Percentiles rank a stretch among this genome's conserved stretches.
These are phyloP conservation scores for Theocolax elegans DNA, from an alignment of 1,140 invertebrate genomes.

Conservation along the genomic window DNA sequence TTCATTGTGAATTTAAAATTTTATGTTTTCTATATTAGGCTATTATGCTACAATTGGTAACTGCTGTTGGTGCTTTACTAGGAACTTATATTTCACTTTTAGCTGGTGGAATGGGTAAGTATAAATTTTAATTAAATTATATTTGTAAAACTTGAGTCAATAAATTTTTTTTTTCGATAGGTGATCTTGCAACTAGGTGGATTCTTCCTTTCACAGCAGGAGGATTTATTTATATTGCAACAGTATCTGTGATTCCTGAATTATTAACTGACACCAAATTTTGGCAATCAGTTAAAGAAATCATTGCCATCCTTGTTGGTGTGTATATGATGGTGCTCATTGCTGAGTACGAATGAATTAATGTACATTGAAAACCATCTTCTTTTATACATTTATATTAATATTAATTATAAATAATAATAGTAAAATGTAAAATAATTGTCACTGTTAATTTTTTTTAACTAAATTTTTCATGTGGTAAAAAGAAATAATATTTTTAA, in stretches of 20 bases:
- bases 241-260: slow-evolving; percentile 96
- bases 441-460: not conserved
- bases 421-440: no score
- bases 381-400: slow-evolving; percentile 17
- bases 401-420: no score
- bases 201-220: slow-evolving; percentile 97
- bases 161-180: slow-evolving; percentile 59
- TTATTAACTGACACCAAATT: slow-evolving; percentile 86
- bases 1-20: slow-evolving; percentile 18
- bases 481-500: no score
- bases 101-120: slow-evolving; percentile 76
- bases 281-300: slow-evolving; percentile 87
- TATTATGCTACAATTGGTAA: slow-evolving; percentile 90
- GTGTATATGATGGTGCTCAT: slow-evolving; percentile 95
- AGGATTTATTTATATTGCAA: slow-evolving; percentile 98
- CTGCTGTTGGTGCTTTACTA: slow-evolving; percentile 92
- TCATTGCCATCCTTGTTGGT: slow-evolving; percentile 82
- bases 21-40: slow-evolving; percentile 71
- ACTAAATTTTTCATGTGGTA: no score
- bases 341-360: slow-evolving; percentile 82
- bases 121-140: slow-evolving; percentile 4
- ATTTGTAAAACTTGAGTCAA: slow-evolving; percentile 7
- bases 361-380: not conserved
- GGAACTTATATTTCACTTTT: slow-evolving; percentile 90
- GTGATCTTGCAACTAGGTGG: slow-evolving; percentile 82